Percentiles rank a stretch among this genome's conserved stretches.
Conservation (phyloP, 2,113 vertebrate species). For the Lipophrys pholis region DNA sequence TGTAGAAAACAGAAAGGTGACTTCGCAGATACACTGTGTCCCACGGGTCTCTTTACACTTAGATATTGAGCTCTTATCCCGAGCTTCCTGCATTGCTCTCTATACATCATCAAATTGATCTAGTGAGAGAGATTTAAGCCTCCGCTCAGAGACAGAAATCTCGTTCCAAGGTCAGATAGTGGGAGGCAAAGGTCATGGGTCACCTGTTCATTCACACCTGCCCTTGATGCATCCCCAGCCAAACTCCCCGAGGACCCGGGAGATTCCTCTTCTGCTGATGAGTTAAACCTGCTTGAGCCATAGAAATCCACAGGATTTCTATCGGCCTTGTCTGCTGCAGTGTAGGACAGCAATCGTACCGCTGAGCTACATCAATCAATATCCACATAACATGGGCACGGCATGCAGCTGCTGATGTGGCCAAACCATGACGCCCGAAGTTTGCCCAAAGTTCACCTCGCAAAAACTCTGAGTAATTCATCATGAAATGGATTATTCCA, state of each 20-base stretch:
- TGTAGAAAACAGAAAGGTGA: slow-evolving; percentile 48
- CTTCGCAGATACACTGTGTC: slow-evolving; percentile 38
- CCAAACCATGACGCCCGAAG: slow-evolving; percentile 52
- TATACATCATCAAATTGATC: slow-evolving; percentile 80
- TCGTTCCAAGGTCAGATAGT: slow-evolving; percentile 67
- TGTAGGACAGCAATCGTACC: slow-evolving; percentile 62
- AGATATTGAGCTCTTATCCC: slow-evolving; percentile 71
- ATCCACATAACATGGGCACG: slow-evolving; percentile 51
- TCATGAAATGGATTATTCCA: slow-evolving; percentile 64
- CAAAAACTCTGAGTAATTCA: slow-evolving; percentile 63
- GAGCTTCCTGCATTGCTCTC: slow-evolving; percentile 55
- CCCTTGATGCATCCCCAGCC: slow-evolving; percentile 71
- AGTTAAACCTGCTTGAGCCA: slow-evolving; percentile 78
- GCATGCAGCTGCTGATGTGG: slow-evolving; percentile 60
- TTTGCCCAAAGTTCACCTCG: slow-evolving; percentile 63
- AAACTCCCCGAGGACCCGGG: slow-evolving; percentile 27
- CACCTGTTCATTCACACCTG: slow-evolving; percentile 71
- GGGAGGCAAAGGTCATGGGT: slow-evolving; percentile 66
- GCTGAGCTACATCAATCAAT: slow-evolving; percentile 75
- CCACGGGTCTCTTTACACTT: slow-evolving; percentile 59
- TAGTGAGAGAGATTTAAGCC: slow-evolving; percentile 63
- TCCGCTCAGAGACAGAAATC: slow-evolving; percentile 61
- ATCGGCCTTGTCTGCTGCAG: slow-evolving; percentile 63
- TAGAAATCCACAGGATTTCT: slow-evolving; percentile 74
- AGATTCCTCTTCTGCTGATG: slow-evolving; percentile 75